These are phyloP conservation scores for Oxycera nigricornis DNA, from an alignment of 2,888 invertebrate genomes.

Conservation along the genomic window DNA sequence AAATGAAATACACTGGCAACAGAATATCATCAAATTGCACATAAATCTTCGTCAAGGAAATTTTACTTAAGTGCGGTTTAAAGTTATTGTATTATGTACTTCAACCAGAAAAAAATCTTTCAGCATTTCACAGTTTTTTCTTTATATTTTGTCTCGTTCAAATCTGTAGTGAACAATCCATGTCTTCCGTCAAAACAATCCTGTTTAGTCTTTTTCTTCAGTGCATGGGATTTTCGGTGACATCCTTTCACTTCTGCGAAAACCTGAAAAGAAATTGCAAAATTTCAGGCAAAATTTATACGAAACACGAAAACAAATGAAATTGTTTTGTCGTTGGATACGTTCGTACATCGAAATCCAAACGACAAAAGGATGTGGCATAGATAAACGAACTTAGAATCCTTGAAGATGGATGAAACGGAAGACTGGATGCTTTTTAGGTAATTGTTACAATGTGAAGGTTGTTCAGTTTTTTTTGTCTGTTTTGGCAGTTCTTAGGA, in stretches of 20 bases:
- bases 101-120: not conserved
- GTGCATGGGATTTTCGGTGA: constrained; percentile 27
- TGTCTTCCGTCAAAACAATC: constrained; percentile 34
- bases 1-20: constrained; percentile 25
- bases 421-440: constrained; percentile 42
- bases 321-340: constrained; percentile 28
- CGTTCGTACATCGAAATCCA: constrained; percentile 27
- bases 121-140: not conserved
- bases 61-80: constrained; percentile 41
- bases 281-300: constrained; percentile 31
- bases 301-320: constrained; percentile 33
- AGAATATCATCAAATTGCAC: constrained; percentile 30
- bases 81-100: constrained; percentile 31
- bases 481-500: not conserved
- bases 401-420: constrained; percentile 41
- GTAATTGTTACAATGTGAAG: constrained; percentile 35
- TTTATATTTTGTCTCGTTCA: not conserved
- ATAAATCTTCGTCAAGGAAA: constrained; percentile 41
- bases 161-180: not conserved
- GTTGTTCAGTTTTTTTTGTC: no score
- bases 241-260: constrained; percentile 29
- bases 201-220: constrained; percentile 20
- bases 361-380: constrained; percentile 41
- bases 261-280: constrained; percentile 39
- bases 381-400: constrained; percentile 43